Evolutionary conservation across 2,888 invertebrate genomes (phyloP), one percentile per base, ranked within the genome.

Genomic region (Nemurella pictetii): DNA sequence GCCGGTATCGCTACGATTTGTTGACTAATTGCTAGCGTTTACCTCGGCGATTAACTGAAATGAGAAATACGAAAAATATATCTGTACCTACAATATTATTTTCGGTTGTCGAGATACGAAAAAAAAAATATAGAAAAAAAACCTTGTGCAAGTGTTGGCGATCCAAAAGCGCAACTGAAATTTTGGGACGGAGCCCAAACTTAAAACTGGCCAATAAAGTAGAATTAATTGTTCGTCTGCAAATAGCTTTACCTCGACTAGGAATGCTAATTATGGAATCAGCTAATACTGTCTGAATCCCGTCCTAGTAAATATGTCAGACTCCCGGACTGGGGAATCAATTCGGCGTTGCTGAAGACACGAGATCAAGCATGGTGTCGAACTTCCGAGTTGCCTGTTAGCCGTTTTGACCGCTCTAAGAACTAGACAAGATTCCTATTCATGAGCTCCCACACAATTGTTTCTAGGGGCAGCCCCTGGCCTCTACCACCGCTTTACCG

Each of bases 191-290:
- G 55, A 29, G 36, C 82, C 82, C 82, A 82, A 28, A 82, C 82
- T 82, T 82, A 82, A 82, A 82, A 82, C 82, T 82, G 82, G 82
- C 82, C 82, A 82, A 82, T 82, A 82, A 82, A 82, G 82, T 82
- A 82, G 82, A 82, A 82, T 82, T 82, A 82, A 82, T 82, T 82
- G 82, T 82, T 82, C 82, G n/a, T 82, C 82, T 82, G 27, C 7
- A 82, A 82, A 82, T 82, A 82, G 82, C 55, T 36, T 78, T 82
- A 82, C 82, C 82, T 82, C 82, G 82, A 28, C 82, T 82, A 55
- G 82, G 82, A 82, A 82, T 82, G 82, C 82, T 82, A 82, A 82
- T 82, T 82, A 82, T 82, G 82, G 82, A 82, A 82, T 82, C 82
- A 82, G 82, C 82, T 82, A 82, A 26, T 36, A 78, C 55, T n/a